Base-by-base conservation (phyloP, 2,888 invertebrate species). In the Vanessa cardui region DNA sequence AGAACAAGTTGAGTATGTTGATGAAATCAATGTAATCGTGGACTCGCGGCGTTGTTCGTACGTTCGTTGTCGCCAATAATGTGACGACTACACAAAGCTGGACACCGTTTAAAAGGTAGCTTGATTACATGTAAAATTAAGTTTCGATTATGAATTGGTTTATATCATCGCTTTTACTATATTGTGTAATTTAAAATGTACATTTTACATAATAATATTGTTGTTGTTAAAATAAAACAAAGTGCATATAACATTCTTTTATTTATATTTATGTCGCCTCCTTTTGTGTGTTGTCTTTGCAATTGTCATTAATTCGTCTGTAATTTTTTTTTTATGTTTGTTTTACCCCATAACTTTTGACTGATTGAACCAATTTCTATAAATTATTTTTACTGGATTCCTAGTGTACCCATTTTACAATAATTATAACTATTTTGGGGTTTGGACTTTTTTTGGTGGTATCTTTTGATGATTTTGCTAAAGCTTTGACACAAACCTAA, bases 211-310 rank as follows among this genome's bases (percentile, higher is more conserved):
- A 85, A 84, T 86, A 85, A 78, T 83, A 84, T 88, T 90, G 89
- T 91, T 92, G 89, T 90, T 90, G 88, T 90, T 90, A 83, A 81
- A 90, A 89, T 89, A 90, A 91, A 90, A 89, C 80, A 79, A 81
- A 76, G 77, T 81, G 74, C 74, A 78, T 73, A 80, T 9, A 52
- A 20, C 63, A 39, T 49, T 58, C 52, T 67, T 64, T 63, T 60
- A 69, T 67, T 39, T 69, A 7, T 39, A n/a, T 56, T 31, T 18
- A 31, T 16, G 1, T 1, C 4, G 4, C 5, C 9, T 8, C 33
- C 26, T 26, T 26, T 26, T 5, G 4, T 4, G 2, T n/a, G n/a
- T n/a, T n/a, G n/a, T n/a, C n/a, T n/a, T n/a, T n/a, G n/a, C n/a
- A n/a, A n/a, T n/a, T n/a, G n/a, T n/a, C n/a, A n/a, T n/a, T n/a